phyloP scores from a whole-genome alignment of 2,113 vertebrate genomes.

The Redunca redunca region DNA sequence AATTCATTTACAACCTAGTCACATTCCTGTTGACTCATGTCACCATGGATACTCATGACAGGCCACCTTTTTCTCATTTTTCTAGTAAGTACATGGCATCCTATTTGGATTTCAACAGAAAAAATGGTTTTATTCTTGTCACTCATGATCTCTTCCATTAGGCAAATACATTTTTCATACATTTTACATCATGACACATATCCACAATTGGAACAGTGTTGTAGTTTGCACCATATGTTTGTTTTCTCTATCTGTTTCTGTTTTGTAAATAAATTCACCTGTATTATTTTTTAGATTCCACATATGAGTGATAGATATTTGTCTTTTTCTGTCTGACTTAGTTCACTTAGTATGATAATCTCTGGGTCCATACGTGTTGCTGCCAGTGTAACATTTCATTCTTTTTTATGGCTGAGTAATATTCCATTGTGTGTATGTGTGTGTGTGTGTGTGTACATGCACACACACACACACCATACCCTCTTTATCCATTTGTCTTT shows the following conservation, averaged over 20 bases:
- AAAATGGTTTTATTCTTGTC: slow-evolving; percentile 99
- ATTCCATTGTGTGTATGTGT: neutral
- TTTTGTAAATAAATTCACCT: neutral
- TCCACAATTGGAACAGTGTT: neutral
- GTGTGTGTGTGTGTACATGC: neutral
- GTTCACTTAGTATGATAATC: neutral
- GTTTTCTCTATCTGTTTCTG: neutral
- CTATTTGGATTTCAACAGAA: slow-evolving; percentile 97
- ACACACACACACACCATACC: neutral
- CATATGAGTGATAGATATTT: neutral
- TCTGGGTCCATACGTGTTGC: neutral
- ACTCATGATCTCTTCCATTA: slow-evolving; percentile 99
- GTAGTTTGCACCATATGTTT: neutral
- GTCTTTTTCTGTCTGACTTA: neutral
- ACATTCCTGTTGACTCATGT: slow-evolving; percentile 98
- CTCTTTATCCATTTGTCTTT: neutral
- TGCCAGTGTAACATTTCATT: neutral
- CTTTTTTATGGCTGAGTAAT: neutral
- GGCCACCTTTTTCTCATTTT: slow-evolving; percentile 99
- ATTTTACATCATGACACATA: neutral
- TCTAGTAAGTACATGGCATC: slow-evolving; percentile 95
- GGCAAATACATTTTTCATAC: slow-evolving; percentile 78
- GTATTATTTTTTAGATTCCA: neutral
- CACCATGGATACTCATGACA: slow-evolving; percentile 98
- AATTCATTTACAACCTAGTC: slow-evolving; percentile 99